Evolutionary conservation across 2,797 vertebrate species (phyloP), one percentile per base, ranked within the genome.

Genomic region (Protonibea diacanthus): DNA sequence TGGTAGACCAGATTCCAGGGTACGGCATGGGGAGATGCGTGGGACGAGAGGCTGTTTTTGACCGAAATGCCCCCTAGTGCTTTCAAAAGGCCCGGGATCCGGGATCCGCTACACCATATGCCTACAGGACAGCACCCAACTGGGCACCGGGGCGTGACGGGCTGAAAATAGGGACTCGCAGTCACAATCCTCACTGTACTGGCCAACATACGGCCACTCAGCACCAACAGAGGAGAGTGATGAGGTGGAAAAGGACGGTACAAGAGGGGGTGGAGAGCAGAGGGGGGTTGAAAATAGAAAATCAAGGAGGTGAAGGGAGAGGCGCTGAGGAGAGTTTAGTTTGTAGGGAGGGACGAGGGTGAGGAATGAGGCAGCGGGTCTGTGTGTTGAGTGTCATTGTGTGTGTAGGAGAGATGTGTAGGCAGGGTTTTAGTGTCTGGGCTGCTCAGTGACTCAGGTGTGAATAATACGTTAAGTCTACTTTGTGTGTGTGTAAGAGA

Each of bases 51-150:
- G 62, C 55, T 75, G 79, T 78, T 83, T 85, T 79, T 70, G 69
- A 86, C 80, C 66, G 63, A 88, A 89, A 82, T 80, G 52, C 81
- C 81, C 80, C 89, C 83, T 29, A 67, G 84, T 67, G 76, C 69
- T 87, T 80, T 74, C 38, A 64, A 80, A 88, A 86, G 86, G 87
- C 76, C 84, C 77, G 2, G 81, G 80, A 90, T 84, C 90, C 80
- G 77, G 89, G 90, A 91, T 90, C 79, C 68, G 87, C 79, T 88
- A 61, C 89, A 88, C 92, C 94, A 94, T 94, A 94, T 94, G 93
- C 91, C 90, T 76, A 88, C 89, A 93, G 93, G 88, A 94, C 85
- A 87, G 88, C 92, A 88, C 88, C 92, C 93, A 84, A 89, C 91
- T 79, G 94, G 83, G 89, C 78, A 85, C 80, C 77, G 59, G 91